Percentiles rank a stretch among this genome's conserved stretches.
phyloP scores from a whole-genome alignment of 1,140 invertebrate genomes.

The Diabrotica undecimpunctata region DNA sequence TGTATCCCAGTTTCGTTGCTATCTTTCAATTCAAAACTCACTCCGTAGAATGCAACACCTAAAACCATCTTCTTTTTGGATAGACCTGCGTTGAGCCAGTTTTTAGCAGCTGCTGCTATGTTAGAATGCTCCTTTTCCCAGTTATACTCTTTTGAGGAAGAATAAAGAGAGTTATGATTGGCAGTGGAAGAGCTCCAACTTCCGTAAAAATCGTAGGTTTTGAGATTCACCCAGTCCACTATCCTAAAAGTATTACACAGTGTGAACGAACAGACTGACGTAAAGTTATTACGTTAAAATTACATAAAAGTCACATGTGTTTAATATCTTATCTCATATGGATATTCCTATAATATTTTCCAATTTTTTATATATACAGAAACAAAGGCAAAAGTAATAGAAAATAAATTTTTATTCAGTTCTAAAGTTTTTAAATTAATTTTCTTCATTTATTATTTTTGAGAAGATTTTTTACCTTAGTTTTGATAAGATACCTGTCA shows the following conservation, averaged over 20 bases:
- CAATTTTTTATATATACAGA: too few relatives aligned
- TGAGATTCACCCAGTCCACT: constrained; percentile 50
- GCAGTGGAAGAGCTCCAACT: constrained; percentile 6
- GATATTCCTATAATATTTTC: too few relatives aligned
- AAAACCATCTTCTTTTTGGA: constrained; percentile 58
- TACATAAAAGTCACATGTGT: neutral
- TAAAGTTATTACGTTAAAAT: neutral
- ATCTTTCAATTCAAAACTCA: constrained; percentile 56
- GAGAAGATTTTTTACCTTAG: too few relatives aligned
- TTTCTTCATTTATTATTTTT: too few relatives aligned
- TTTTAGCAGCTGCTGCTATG: constrained; percentile 22
- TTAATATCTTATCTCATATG: too few relatives aligned
- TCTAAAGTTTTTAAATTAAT: too few relatives aligned
- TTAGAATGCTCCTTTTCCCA: constrained; percentile 11
- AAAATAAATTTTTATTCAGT: too few relatives aligned
- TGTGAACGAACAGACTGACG: too few relatives aligned
- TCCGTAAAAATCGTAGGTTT: constrained; percentile 11
- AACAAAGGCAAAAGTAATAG: too few relatives aligned
- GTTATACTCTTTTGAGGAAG: constrained; percentile 7
- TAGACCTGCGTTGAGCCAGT: constrained; percentile 44
- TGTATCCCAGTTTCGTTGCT: constrained; percentile 51
- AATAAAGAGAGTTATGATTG: constrained; percentile 5
- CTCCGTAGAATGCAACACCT: constrained; percentile 63
- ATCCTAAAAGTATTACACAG: constrained; percentile 34
- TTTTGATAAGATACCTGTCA: too few relatives aligned